Base-by-base conservation (phyloP, 2,888 invertebrate species). In the Zygaena filipendulae region DNA sequence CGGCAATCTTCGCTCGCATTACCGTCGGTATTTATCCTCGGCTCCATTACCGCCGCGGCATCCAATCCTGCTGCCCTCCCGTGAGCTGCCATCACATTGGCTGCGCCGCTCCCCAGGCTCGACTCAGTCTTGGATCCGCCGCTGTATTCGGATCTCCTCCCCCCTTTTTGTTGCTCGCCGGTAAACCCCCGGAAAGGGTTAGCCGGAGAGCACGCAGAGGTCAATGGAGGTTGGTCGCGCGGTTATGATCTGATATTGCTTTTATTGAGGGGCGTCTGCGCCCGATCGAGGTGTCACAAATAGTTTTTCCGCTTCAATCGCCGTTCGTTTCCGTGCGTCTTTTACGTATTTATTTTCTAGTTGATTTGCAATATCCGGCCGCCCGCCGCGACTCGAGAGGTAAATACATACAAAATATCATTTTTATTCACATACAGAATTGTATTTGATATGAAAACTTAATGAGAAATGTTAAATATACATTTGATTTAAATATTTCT, bases 21-120 rank as follows among this genome's bases (percentile, higher is more conserved):
- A 59, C 53, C 56, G 41, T 23, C 40, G 57, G 62, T 64, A 67
- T 68, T 68, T 66, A 69, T 70, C 57, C 61, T 58, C 54, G 52
- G 49, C 53, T 56, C 68, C 62, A 69, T 69, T 67, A 67, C 52
- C 43, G 47, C 39, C 43, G 47, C 47, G 46, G 47, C 55, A 66
- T 62, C 68, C 66, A 67, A 69, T 67, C 59, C 58, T 43, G 49
- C 47, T 40, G 38, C 43, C 45, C 42, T 42, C 45, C 49, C 48
- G 49, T 44, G 42, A 39, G 47, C 39, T 42, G 37, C 45, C 52
- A 55, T 52, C 56, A 51, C 59, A 64, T 68, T 62, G 69, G 67
- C 51, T 49, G 59, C 40, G 33, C 30, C 28, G 48, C 47, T 64
- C 68, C 68, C 69, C 39, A 33, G 64, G 56, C 64, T 42, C 49